phyloP scores from a whole-genome alignment of 2,888 invertebrate genomes.

The Papilio protenor region DNA sequence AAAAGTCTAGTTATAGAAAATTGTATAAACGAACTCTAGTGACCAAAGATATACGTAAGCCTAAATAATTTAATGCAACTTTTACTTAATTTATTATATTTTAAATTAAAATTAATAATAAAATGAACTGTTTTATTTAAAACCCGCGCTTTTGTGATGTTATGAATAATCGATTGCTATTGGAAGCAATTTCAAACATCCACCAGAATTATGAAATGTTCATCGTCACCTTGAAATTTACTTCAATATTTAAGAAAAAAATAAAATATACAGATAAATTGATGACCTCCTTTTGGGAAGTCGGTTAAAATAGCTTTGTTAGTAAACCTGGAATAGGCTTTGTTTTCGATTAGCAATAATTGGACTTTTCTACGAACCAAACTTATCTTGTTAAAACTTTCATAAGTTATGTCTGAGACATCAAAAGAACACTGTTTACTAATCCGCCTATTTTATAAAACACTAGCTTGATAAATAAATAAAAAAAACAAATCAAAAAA shows the following conservation, averaged over 20 bases:
- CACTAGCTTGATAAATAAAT: no score
- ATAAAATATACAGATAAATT: no score
- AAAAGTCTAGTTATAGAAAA: not conserved
- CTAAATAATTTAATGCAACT: constrained; percentile 16
- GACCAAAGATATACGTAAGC: constrained; percentile 29
- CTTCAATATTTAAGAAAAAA: not conserved
- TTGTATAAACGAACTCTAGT: not conserved
- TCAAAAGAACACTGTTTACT: constrained; percentile 2
- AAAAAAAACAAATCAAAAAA: no score
- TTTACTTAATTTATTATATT: not conserved
- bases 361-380: not conserved
- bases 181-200: not conserved
- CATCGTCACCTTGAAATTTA: not conserved
- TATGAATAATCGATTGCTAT: not conserved
- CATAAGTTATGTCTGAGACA: not conserved
- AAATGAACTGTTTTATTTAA: not conserved
- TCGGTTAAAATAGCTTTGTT: not conserved
- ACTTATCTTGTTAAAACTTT: constrained; percentile 24
- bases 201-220: not conserved
- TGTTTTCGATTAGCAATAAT: constrained; percentile 15
- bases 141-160: not conserved
- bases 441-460: not conserved
- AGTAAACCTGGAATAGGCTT: not conserved
- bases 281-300: no score
- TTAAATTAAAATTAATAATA: not conserved